Base-by-base conservation (phyloP, 2,113 vertebrate species). In the Lampris megalopsis region DNA sequence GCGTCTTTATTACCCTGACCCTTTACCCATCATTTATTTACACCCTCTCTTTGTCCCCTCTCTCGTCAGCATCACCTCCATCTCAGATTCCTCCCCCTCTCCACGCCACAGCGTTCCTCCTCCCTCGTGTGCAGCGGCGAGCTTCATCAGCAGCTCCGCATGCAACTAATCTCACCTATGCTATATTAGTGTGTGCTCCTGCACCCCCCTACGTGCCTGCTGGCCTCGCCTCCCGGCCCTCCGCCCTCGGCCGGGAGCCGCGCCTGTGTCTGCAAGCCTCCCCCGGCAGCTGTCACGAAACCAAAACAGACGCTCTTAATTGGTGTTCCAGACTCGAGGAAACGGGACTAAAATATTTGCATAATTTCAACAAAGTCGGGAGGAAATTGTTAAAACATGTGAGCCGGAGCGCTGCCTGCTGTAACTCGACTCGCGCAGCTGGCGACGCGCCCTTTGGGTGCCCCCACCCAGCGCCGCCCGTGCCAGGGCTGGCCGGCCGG, bases 341-440 rank as follows among this genome's bases (percentile, higher is more conserved):
- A 97, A 97, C 96, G 92, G 95, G 96, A 95, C 96, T 96, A 95
- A 97, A 97, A 98, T 97, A 99, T 99, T 98, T 97, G 96, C 96
- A 97, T 98, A 97, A 98, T 98, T 97, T 97, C 93, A 91, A n/a
- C 88, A 95, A 95, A 82, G 95, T 92, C 96, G 63, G 54, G 94
- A 96, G 96, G 95, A 98, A 98, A 98, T 98, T 96, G 96, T 95
- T 97, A 96, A 99, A 98, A 97, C 96, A 95, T 97, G 96, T 97
- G 95, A 95, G 93, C 95, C 88, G 80, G 91, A 91, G 92, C 59
- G 92, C 90, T 80, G 93, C 92, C 93, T 95, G 93, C 93, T 70
- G 87, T 87, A 95, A 94, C 92, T 92, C 71, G 86, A 93, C 89
- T 85, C 75, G 38, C 70, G n/a, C n/a, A n/a, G n/a, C n/a, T 2